Conservation (phyloP, 2,113 vertebrate genomes). For the Gracilinanus agilis region DNA sequence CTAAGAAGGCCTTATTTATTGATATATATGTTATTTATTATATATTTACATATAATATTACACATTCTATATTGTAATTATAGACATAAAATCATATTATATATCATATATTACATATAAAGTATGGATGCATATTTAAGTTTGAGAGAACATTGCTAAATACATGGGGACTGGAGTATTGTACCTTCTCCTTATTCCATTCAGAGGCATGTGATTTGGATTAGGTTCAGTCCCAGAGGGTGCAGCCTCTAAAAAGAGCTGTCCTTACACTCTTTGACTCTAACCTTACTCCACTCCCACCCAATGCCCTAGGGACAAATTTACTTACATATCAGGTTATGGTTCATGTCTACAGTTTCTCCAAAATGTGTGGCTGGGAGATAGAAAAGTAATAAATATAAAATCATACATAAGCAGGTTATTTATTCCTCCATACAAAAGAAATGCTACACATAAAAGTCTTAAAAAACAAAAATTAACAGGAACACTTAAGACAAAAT, state of each 20-base stretch:
- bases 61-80: too few relatives aligned
- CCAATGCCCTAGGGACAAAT: background rate
- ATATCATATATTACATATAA: background rate
- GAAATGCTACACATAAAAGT: background rate
- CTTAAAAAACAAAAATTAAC: background rate
- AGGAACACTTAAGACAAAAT: background rate
- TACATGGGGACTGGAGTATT: background rate
- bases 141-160: background rate
- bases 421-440: background rate
- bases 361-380: background rate
- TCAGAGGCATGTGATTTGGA: background rate
- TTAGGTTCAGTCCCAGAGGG: background rate
- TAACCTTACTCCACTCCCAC: background rate
- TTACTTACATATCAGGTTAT: background rate
- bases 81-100: too few relatives aligned
- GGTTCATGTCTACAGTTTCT: background rate
- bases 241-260: background rate
- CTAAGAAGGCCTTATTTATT: background rate
- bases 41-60: too few relatives aligned
- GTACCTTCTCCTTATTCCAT: background rate
- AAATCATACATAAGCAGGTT: background rate
- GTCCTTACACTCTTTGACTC: background rate
- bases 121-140: background rate
- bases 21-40: too few relatives aligned
- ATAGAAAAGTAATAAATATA: background rate